Conservation (phyloP, 2,113 vertebrate species). For the Malurus cyaneus region DNA sequence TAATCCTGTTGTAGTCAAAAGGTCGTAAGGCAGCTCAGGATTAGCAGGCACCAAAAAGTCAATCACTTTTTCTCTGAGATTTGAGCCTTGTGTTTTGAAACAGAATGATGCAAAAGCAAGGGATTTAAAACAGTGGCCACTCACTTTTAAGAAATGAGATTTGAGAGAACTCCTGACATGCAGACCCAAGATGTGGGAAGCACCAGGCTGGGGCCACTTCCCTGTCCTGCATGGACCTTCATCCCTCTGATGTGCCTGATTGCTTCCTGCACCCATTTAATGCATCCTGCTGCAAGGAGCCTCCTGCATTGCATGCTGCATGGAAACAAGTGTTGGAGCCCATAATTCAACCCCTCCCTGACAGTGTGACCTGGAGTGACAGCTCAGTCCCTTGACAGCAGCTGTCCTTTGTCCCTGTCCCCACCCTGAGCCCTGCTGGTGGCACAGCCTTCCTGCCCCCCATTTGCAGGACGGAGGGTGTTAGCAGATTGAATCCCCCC, state of each 20-base stretch:
- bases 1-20: slow-evolving; percentile 63
- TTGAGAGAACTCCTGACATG: neutral
- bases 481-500: neutral
- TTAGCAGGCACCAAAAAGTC: slow-evolving; percentile 48
- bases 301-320: rapidly evolving
- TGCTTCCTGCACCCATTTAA: neutral
- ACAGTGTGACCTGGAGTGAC: rapidly evolving
- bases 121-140: neutral
- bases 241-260: neutral
- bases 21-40: slow-evolving; percentile 53
- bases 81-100: neutral
- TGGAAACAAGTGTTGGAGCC: neutral
- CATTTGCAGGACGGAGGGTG: neutral
- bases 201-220: neutral
- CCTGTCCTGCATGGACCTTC: neutral
- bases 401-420: neutral
- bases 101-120: slow-evolving; percentile 15
- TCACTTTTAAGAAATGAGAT: neutral
- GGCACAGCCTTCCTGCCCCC: neutral
- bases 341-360: neutral
- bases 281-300: neutral
- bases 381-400: neutral
- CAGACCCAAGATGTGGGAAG: neutral
- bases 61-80: slow-evolving; percentile 20
- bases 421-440: rapidly evolving